Conservation (phyloP, 2,797 vertebrate genomes). For the Manis javanica region DNA sequence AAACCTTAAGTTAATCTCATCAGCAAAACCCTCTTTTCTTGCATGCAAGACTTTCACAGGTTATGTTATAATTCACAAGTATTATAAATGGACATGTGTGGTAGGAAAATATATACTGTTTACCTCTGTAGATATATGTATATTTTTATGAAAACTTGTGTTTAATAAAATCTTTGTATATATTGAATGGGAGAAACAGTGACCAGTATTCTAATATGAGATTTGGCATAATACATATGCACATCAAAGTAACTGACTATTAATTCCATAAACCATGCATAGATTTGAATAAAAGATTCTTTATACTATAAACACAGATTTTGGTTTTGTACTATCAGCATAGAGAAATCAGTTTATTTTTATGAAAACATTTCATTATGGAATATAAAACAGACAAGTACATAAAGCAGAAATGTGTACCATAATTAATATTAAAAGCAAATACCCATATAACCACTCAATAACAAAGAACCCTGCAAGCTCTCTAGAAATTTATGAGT, state of each 20-base stretch:
- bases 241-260: not conserved
- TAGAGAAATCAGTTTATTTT: not conserved
- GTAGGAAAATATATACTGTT: not conserved
- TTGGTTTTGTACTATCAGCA: not conserved
- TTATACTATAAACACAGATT: not conserved
- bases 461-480: not conserved
- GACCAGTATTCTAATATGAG: not conserved
- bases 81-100: not conserved
- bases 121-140: not conserved
- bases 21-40: not conserved
- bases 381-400: not conserved
- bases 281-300: not conserved
- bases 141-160: not conserved
- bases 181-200: not conserved
- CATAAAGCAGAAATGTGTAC: not conserved
- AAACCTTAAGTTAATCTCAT: not conserved
- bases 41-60: not conserved
- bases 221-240: not conserved
- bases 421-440: not conserved
- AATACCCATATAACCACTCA: not conserved
- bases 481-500: not conserved
- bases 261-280: not conserved
- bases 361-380: not conserved
- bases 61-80: not conserved
- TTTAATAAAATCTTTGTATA: not conserved